A percentile compares a stretch with the other conserved stretches of the same genome.
Evolutionary conservation across 35 echinoderm and acorn worm genomes (phyloP).

Genomic region (Stichopus chloronotus): DNA sequence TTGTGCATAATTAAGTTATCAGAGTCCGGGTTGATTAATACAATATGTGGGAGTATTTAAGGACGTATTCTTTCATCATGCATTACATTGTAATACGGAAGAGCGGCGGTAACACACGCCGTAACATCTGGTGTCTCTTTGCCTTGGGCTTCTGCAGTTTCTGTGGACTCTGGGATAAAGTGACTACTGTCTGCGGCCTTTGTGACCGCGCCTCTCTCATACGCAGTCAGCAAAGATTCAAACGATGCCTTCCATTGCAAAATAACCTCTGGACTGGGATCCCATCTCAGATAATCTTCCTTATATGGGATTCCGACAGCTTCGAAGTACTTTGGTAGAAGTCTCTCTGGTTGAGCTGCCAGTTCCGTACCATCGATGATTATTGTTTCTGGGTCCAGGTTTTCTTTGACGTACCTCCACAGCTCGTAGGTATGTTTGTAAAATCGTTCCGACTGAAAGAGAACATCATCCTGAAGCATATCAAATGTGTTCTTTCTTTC

Average conservation of each 20-base stretch:
- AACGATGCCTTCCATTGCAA: background rate
- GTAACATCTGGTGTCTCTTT: background rate
- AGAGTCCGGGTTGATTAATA: no score
- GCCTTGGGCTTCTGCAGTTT: background rate
- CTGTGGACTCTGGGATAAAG: background rate
- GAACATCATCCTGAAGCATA: background rate
- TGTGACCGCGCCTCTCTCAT: background rate
- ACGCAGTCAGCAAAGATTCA: background rate
- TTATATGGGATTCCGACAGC: constrained; percentile 33
- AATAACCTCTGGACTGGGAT: constrained; percentile 8
- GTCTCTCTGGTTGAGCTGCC: constrained; percentile 3
- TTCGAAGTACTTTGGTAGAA: constrained; percentile 59
- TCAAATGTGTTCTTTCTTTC: background rate
- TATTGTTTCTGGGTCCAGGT: constrained; percentile 52
- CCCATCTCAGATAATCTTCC: constrained; percentile 53
- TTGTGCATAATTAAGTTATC: no score
- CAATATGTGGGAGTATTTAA: background rate
- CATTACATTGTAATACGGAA: background rate
- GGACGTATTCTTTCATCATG: background rate
- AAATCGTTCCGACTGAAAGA: background rate
- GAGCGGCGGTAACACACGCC: background rate
- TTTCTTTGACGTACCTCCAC: constrained; percentile 63
- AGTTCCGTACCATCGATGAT: constrained; percentile 61
- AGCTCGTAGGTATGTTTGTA: constrained; percentile 30
- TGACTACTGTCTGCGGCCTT: background rate